phyloP scores from a whole-genome alignment of 1,140 invertebrate genomes.

The Octopus bimaculoides region DNA sequence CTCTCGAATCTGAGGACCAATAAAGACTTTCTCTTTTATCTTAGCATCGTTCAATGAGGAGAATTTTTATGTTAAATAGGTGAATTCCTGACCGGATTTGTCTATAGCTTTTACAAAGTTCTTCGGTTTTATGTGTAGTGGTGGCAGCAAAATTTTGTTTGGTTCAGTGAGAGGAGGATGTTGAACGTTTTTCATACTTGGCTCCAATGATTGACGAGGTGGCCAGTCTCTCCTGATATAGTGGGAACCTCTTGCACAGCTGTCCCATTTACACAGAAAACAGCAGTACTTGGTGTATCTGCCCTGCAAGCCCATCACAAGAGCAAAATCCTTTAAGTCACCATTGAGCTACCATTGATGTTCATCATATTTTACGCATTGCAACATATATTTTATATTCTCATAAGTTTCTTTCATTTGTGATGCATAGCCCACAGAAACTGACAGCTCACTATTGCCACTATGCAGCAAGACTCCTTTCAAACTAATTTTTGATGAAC shows the following conservation, averaged over 20 bases:
- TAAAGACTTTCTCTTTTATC: background rate
- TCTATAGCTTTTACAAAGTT: background rate
- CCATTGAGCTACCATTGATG: background rate
- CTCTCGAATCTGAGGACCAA: background rate
- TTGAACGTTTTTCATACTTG: background rate
- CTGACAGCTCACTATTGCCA: background rate
- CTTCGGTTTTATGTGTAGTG: background rate
- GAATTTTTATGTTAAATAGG: background rate
- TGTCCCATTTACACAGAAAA: slow-evolving; percentile 1
- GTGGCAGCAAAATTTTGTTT: background rate
- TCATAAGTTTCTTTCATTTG: slow-evolving; percentile 1
- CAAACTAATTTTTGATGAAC: background rate
- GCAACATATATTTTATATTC: background rate
- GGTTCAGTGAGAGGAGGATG: background rate
- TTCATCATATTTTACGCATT: background rate
- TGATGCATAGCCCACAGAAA: background rate
- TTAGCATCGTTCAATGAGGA: background rate
- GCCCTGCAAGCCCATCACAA: background rate
- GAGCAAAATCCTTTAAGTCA: background rate
- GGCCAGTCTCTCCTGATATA: slow-evolving; percentile 1
- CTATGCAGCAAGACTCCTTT: background rate
- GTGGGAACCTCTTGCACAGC: background rate
- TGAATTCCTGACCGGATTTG: background rate
- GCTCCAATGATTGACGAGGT: slow-evolving; percentile 3
- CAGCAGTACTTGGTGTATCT: background rate